phyloP scores from a whole-genome alignment of 2,888 invertebrate species.

The Ptychoptera contaminata region DNA sequence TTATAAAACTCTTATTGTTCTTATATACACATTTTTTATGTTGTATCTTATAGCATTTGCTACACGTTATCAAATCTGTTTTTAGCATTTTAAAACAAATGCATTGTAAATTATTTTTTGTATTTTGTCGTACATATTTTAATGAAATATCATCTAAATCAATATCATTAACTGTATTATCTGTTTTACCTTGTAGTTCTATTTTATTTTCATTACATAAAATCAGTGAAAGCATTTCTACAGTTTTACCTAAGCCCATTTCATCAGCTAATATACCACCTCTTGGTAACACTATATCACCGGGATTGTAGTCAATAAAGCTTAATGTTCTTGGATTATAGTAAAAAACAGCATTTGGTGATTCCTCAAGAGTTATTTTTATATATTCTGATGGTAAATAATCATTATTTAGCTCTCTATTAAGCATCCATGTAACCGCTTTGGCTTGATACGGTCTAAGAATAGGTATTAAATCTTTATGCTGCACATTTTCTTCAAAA shows the following conservation, averaged over 20 bases:
- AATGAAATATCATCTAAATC: no score
- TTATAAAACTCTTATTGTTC: conserved; percentile 19
- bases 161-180: neutral
- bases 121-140: neutral
- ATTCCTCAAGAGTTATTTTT: conserved; percentile 11
- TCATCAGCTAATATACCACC: conserved; percentile 67
- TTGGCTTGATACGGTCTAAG: conserved; percentile 47
- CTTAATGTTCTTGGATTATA: conserved; percentile 18
- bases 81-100: conserved; percentile 25
- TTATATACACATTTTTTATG: conserved; percentile 44
- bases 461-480: conserved; percentile 29
- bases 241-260: conserved; percentile 71
- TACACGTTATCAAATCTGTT: conserved; percentile 33
- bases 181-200: conserved; percentile 4
- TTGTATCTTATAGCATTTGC: conserved; percentile 40
- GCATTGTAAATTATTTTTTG: conserved; percentile 15
- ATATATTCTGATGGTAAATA: conserved; percentile 6
- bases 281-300: conserved; percentile 26
- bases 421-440: conserved; percentile 54
- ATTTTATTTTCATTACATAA: conserved; percentile 33
- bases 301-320: conserved; percentile 18
- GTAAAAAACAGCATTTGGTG: conserved; percentile 16
- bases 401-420: conserved; percentile 32
- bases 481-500: conserved; percentile 19
- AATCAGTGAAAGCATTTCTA: conserved; percentile 53